These are phyloP conservation scores for Sipha flava DNA, from an alignment of 1,140 invertebrate species.

Conservation along the genomic window DNA sequence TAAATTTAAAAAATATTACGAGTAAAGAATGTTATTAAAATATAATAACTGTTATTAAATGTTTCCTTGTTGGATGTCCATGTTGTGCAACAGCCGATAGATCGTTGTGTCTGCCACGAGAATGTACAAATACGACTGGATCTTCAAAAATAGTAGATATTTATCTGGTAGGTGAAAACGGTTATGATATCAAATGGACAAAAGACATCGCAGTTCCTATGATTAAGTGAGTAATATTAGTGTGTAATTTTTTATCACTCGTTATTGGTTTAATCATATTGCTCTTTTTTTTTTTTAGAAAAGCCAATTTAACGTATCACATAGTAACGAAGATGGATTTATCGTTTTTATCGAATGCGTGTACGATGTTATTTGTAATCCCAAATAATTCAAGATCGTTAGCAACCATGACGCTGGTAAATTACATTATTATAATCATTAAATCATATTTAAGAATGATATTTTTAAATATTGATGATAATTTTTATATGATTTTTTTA, in stretches of 20 bases:
- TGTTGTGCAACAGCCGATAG: not conserved
- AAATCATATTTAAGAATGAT: too few species aligned
- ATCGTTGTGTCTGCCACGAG: not conserved
- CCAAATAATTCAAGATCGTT: conserved; percentile 72
- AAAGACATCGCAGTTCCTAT: conserved; percentile 53
- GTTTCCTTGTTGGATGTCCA: not conserved
- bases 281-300: not conserved
- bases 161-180: conserved; percentile 47
- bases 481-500: too few species aligned
- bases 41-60: too few species aligned
- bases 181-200: conserved; percentile 48
- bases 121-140: not conserved
- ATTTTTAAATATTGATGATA: too few species aligned
- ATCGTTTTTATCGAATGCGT: conserved; percentile 11
- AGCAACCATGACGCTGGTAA: conserved; percentile 73
- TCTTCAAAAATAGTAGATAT: conserved; percentile 15
- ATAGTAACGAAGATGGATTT: not conserved
- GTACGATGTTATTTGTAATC: conserved; percentile 75
- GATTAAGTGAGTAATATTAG: conserved; percentile 52
- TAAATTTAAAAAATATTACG: too few species aligned
- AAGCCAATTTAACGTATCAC: conserved; percentile 14
- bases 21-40: too few species aligned
- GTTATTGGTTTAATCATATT: not conserved
- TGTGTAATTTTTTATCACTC: not conserved
- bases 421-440: conserved; percentile 33